Conservation (phyloP, 2,113 vertebrate species). For the Heterochromis multidens region DNA sequence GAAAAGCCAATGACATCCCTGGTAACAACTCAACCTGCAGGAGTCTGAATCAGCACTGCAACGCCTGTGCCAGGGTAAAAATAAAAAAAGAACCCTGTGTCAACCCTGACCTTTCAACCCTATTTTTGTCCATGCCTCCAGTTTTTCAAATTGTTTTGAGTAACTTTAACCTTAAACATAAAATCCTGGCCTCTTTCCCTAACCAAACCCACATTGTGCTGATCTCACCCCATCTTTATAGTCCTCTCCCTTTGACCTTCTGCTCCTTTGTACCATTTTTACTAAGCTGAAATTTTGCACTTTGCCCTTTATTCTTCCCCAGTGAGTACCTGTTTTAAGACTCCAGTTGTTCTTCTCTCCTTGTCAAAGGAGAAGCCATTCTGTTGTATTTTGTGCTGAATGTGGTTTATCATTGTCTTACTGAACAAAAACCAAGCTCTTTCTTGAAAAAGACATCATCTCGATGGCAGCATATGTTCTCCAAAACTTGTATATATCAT, state of each 20-base stretch:
- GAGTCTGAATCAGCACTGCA: slow-evolving; percentile 75
- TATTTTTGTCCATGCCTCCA: slow-evolving; percentile 24
- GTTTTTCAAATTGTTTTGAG: slow-evolving; percentile 18
- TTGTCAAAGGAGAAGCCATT: neutral
- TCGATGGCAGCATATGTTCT: neutral
- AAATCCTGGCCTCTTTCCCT: slow-evolving; percentile 23
- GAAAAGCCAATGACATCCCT: slow-evolving; percentile 61
- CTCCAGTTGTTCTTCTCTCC: neutral
- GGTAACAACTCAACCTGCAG: slow-evolving; percentile 66
- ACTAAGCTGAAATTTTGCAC: neutral
- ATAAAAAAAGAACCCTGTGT: slow-evolving; percentile 44
- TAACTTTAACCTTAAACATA: slow-evolving; percentile 17
- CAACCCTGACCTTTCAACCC: slow-evolving; percentile 54
- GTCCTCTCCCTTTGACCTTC: neutral
- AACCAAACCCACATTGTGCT: slow-evolving; percentile 16
- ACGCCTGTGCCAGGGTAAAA: slow-evolving; percentile 78
- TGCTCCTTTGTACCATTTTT: neutral
- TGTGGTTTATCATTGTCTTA: neutral
- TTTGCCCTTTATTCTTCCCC: neutral
- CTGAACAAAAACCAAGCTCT: neutral
- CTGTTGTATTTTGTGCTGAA: neutral
- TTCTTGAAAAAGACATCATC: neutral
- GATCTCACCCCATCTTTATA: neutral
- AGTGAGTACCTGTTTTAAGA: neutral
- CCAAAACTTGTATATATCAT: neutral